A percentile compares a stretch with the other conserved stretches of the same genome.
Evolutionary conservation across 2,797 vertebrate genomes (phyloP).

Genomic region (Phataginus tricuspis): DNA sequence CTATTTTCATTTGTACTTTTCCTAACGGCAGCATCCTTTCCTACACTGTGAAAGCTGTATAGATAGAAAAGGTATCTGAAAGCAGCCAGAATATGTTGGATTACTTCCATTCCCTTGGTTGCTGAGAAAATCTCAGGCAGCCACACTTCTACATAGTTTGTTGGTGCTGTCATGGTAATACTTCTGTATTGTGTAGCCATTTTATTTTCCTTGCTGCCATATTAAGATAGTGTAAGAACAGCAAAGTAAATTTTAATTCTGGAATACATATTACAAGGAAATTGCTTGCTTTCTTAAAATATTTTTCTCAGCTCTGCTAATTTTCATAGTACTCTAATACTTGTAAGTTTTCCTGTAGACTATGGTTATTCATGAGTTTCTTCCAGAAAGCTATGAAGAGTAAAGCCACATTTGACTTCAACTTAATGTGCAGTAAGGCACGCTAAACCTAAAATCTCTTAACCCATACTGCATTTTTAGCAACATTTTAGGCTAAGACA

Average conservation of each 20-base stretch:
- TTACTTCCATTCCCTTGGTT: conserved; percentile 52
- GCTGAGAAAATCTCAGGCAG: conserved; percentile 20
- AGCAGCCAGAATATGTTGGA: background rate
- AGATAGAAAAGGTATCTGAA: background rate
- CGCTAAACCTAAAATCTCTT: background rate
- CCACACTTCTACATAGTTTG: background rate
- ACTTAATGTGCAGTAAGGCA: background rate
- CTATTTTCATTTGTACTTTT: conserved; percentile 52
- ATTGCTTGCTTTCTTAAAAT: conserved; percentile 20
- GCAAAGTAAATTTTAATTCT: conserved; percentile 36
- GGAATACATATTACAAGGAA: background rate
- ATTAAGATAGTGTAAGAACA: conserved; percentile 1
- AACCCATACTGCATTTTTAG: conserved; percentile 41
- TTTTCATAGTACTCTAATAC: conserved; percentile 9
- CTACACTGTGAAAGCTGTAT: background rate
- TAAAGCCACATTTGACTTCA: background rate
- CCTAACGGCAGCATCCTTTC: conserved; percentile 6
- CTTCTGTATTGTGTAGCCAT: conserved; percentile 10
- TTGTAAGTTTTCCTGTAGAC: conserved; percentile 8
- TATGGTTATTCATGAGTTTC: background rate
- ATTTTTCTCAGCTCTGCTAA: conserved; percentile 50
- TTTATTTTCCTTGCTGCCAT: conserved; percentile 54
- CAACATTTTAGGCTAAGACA: conserved; percentile 8
- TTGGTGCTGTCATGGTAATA: conserved; percentile 8
- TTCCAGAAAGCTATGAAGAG: conserved; percentile 31